Evolutionary conservation across 2,113 vertebrate species (phyloP).

Genomic region (Physeter macrocephalus): DNA sequence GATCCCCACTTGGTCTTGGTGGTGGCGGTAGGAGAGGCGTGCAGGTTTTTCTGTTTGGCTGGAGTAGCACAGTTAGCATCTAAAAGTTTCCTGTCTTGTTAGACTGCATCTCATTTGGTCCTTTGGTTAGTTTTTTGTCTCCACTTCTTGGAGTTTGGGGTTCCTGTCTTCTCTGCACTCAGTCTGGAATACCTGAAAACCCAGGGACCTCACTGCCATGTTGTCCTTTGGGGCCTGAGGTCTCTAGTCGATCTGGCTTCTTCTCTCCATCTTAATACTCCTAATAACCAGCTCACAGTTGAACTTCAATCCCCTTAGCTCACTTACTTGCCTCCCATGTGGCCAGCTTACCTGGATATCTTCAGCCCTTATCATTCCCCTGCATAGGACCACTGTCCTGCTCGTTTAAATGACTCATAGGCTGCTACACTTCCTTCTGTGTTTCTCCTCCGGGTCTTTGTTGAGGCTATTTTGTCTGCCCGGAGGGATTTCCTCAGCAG

Average conservation of each 20-base stretch:
- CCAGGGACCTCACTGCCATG: background rate
- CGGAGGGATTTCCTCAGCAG: background rate
- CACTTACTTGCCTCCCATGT: background rate
- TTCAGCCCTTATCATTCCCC: background rate
- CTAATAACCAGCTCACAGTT: accelerated
- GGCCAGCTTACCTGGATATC: background rate
- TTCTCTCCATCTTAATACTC: background rate
- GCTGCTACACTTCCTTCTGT: background rate
- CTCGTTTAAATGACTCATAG: background rate
- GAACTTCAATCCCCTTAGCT: background rate
- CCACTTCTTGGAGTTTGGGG: background rate
- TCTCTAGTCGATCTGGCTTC: too few species aligned
- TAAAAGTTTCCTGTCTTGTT: background rate
- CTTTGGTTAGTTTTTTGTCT: background rate
- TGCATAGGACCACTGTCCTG: background rate
- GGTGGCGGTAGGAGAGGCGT: background rate
- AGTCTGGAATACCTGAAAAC: background rate
- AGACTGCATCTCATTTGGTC: background rate
- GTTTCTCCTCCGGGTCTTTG: background rate
- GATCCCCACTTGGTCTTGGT: too few species aligned
- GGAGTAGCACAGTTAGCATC: background rate
- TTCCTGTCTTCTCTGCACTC: background rate
- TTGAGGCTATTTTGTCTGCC: background rate
- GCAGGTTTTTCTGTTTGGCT: background rate
- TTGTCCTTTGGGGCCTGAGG: background rate